Percentiles rank a stretch among this genome's conserved stretches.
Evolutionary conservation across 1,140 invertebrate species (phyloP).

Genomic region (Tetranychus cinnabarinus): DNA sequence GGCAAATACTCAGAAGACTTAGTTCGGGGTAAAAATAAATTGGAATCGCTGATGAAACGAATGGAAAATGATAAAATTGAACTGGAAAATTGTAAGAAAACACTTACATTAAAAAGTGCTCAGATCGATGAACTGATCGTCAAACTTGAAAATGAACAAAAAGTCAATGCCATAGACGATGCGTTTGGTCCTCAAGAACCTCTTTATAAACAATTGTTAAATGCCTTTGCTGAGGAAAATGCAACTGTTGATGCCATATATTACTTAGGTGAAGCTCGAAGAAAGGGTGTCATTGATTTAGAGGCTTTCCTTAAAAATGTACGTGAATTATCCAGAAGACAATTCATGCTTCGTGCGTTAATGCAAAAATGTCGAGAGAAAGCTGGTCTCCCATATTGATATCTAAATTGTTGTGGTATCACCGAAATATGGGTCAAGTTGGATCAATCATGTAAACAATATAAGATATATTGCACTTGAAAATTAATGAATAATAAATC

Average conservation of each 20-base stretch:
- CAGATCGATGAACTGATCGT: slow-evolving; percentile 58
- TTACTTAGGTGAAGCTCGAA: slow-evolving; percentile 83
- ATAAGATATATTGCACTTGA: too few species aligned
- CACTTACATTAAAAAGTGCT: slow-evolving; percentile 61
- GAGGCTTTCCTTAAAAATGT: slow-evolving; percentile 93
- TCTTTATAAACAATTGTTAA: slow-evolving; percentile 83
- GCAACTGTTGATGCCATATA: slow-evolving; percentile 96
- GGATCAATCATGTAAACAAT: too few species aligned
- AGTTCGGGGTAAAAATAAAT: slow-evolving; percentile 51
- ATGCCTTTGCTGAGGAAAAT: slow-evolving; percentile 89
- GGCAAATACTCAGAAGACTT: slow-evolving; percentile 58
- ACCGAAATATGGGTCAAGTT: too few species aligned
- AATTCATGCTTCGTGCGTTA: slow-evolving; percentile 79
- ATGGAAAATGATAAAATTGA: slow-evolving; percentile 54
- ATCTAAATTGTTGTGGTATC: too few species aligned
- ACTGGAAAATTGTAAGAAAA: slow-evolving; percentile 29
- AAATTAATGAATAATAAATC: too few species aligned
- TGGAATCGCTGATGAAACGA: slow-evolving; percentile 53
- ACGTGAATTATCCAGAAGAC: slow-evolving; percentile 69
- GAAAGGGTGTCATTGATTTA: slow-evolving; percentile 74
- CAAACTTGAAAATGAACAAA: slow-evolving; percentile 38
- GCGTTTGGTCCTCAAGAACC: slow-evolving; percentile 88
- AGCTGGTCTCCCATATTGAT: slow-evolving; percentile 43
- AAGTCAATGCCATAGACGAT: slow-evolving; percentile 72
- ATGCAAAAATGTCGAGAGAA: slow-evolving; percentile 92